Percentiles rank a stretch among this genome's conserved stretches.
Conservation (phyloP, 2,888 invertebrate species). For the Sarcophaga subvicina region DNA sequence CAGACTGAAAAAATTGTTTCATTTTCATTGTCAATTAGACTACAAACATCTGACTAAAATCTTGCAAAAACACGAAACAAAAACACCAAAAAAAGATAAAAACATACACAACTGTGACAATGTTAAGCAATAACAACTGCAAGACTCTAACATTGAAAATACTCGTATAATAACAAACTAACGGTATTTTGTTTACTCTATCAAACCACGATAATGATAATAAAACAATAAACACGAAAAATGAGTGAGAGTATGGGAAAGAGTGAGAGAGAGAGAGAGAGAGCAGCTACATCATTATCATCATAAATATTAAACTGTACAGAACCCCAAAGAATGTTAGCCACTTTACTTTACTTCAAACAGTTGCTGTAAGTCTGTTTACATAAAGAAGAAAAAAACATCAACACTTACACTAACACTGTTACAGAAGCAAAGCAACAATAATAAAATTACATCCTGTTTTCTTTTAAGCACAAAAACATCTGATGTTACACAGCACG, state of each 20-base stretch:
- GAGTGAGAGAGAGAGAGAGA: neutral
- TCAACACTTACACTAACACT: neutral
- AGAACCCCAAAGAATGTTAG: neutral
- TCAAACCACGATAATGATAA: neutral
- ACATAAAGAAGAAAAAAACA: too few species aligned
- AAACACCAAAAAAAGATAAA: neutral
- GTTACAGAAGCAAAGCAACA: neutral
- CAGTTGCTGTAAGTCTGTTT: neutral
- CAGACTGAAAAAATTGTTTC: constrained; percentile 55
- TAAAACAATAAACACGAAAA: neutral
- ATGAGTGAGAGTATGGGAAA: constrained; percentile 1
- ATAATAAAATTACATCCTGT: neutral
- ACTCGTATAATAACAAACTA: constrained; percentile 13
- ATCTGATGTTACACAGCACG: neutral
- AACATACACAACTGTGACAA: constrained; percentile 1
- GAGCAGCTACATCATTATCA: neutral
- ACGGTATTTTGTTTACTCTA: constrained; percentile 24
- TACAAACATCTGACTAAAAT: constrained; percentile 59
- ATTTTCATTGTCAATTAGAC: constrained; percentile 55
- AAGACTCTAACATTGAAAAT: neutral
- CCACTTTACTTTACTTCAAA: neutral
- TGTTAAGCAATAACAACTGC: constrained; percentile 34
- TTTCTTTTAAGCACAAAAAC: neutral
- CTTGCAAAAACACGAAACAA: constrained; percentile 2
- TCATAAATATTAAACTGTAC: neutral